Conservation (phyloP, 2,113 vertebrate genomes). For the Mesoclemmys tuberculata region DNA sequence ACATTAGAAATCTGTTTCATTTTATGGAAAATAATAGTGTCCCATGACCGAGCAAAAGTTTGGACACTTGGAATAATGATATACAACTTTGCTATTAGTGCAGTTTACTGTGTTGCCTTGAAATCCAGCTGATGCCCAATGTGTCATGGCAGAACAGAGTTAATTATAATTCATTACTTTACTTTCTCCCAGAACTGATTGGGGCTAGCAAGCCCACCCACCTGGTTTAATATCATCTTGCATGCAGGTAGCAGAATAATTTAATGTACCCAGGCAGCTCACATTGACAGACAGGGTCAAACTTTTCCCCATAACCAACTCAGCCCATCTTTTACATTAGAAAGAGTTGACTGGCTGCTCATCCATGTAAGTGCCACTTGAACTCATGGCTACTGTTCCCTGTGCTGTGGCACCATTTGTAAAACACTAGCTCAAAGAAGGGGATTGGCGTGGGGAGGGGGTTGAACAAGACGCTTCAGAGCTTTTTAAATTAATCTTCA, state of each 20-base stretch:
- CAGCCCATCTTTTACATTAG: not conserved
- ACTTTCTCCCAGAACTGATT: not conserved
- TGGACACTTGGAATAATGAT: not conserved
- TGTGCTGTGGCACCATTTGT: not conserved
- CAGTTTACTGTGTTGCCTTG: not conserved
- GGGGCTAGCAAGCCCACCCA: not conserved
- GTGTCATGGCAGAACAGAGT: not conserved
- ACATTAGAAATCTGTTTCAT: not conserved
- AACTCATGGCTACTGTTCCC: not conserved
- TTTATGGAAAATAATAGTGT: constrained; percentile 4
- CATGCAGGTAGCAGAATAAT: not conserved
- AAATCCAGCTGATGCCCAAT: not conserved
- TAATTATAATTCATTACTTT: constrained; percentile 7
- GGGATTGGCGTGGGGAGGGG: not conserved
- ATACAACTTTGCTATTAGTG: not conserved
- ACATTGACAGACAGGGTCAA: not conserved
- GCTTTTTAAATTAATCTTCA: not conserved
- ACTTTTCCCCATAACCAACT: not conserved
- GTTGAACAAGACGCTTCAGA: not conserved
- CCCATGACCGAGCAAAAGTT: constrained; percentile 13
- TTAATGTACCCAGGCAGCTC: not conserved
- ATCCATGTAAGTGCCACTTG: not conserved
- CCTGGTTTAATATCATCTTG: not conserved
- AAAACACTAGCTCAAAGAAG: not conserved
- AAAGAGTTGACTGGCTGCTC: not conserved